phyloP scores from a whole-genome alignment of 2,797 vertebrate species.

The Cichlasoma orientale region DNA sequence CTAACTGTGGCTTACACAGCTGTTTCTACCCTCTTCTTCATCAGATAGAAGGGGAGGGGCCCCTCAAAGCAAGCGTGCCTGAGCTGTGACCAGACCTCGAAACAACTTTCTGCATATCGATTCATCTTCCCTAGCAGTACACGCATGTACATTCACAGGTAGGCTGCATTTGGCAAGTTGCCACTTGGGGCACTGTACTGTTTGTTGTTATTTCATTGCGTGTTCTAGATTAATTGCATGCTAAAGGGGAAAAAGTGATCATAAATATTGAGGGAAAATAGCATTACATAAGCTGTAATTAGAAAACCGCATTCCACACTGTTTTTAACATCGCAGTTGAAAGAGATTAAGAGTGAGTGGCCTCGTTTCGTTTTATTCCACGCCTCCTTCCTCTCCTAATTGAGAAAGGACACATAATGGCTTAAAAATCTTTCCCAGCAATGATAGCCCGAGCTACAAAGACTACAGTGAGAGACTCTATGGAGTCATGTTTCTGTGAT shows the following conservation, averaged over 20 bases:
- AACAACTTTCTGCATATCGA: slow-evolving; percentile 30
- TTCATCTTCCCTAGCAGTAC: slow-evolving; percentile 26
- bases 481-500: slow-evolving; percentile 21
- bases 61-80: slow-evolving; percentile 29
- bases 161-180: slow-evolving; percentile 17
- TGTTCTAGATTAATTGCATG: slow-evolving; percentile 41
- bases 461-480: neutral
- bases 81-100: slow-evolving; percentile 25
- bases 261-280: slow-evolving; percentile 34
- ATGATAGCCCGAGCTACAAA: slow-evolving; percentile 32
- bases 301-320: slow-evolving; percentile 28
- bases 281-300: slow-evolving; percentile 27
- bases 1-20: slow-evolving; percentile 71
- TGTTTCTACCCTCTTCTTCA: slow-evolving; percentile 68
- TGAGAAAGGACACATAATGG: slow-evolving; percentile 51
- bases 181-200: neutral
- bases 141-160: slow-evolving; percentile 11
- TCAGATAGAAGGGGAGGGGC: slow-evolving; percentile 61
- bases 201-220: slow-evolving; percentile 30
- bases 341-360: slow-evolving; percentile 38
- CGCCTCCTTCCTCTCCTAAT: slow-evolving; percentile 17
- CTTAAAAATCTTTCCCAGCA: slow-evolving; percentile 7
- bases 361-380: slow-evolving; percentile 29
- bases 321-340: slow-evolving; percentile 50
- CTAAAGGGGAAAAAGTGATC: slow-evolving; percentile 11